Evolutionary conservation across 2,797 vertebrate genomes (phyloP).

Genomic region (Austrolebias charrua): DNA sequence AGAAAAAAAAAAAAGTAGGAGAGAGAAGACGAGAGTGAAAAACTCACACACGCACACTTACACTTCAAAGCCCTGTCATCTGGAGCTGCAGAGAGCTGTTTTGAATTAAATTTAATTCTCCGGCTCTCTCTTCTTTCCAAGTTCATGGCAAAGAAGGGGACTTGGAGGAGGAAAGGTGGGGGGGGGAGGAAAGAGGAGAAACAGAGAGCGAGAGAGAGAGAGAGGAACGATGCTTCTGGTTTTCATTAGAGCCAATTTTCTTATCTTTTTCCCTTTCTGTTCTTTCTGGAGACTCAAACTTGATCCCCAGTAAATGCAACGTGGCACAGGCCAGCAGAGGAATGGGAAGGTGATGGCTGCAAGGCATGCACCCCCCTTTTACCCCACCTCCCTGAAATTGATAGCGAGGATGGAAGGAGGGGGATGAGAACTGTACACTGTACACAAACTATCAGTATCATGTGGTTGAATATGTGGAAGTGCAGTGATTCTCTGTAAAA

Average conservation of each 20-base stretch:
- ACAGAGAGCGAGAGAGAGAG: conserved; percentile 22
- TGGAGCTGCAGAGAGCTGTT: conserved; percentile 85
- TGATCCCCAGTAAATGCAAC: conserved; percentile 89
- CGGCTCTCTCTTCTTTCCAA: conserved; percentile 82
- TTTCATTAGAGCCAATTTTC: conserved; percentile 94
- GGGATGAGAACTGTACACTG: conserved; percentile 25
- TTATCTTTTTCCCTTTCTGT: conserved; percentile 85
- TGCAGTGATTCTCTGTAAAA: too few species aligned
- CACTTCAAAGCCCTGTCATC: conserved; percentile 92
- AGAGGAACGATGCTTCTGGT: conserved; percentile 82
- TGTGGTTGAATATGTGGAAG: too few species aligned
- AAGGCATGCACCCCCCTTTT: conserved; percentile 72
- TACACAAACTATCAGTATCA: too few species aligned
- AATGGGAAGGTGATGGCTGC: conserved; percentile 83
- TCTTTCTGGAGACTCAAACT: conserved; percentile 83
- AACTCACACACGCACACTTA: conserved; percentile 73
- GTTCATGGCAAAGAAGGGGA: conserved; percentile 80
- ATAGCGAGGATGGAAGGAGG: conserved; percentile 28
- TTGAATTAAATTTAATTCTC: conserved; percentile 92
- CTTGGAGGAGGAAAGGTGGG: conserved; percentile 20
- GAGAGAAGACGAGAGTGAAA: conserved; percentile 53
- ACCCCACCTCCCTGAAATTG: conserved; percentile 45
- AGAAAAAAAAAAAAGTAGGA: conserved; percentile 58
- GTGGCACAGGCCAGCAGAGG: conserved; percentile 82
- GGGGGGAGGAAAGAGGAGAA: conserved; percentile 25